Evolutionary conservation across 2,888 invertebrate genomes (phyloP).

Genomic region (Limnephilus auricula): DNA sequence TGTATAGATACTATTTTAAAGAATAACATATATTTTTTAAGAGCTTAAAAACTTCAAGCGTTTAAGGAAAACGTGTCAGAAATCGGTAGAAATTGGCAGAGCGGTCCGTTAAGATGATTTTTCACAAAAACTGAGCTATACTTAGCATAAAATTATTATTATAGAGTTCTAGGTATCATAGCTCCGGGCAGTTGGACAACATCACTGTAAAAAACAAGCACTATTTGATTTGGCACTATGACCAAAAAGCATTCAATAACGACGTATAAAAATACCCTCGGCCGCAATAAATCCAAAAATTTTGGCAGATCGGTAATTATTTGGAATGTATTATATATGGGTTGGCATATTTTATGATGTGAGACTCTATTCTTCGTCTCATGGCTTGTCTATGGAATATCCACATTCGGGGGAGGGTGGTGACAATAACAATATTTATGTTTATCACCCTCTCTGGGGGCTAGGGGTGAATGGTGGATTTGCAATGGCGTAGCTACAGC

Average conservation of each 20-base stretch:
- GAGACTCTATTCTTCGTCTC: background rate
- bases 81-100: no score
- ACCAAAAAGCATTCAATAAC: background rate
- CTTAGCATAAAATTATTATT: no score
- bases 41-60: no score
- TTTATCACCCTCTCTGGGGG: conserved; percentile 17
- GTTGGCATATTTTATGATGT: background rate
- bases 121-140: no score
- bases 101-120: no score
- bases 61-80: no score
- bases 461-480: background rate
- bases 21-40: no score
- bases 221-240: background rate
- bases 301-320: background rate
- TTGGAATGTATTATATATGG: background rate
- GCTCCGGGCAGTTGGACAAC: no score
- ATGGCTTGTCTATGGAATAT: background rate
- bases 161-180: no score
- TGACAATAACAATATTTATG: conserved; percentile 48
- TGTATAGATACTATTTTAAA: no score
- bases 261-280: background rate
- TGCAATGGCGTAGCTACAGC: background rate
- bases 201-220: no score
- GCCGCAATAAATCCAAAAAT: background rate
- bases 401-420: background rate